Evolutionary conservation across 2,888 invertebrate species (phyloP), one percentile per base, ranked within the genome.

Genomic region (Lasioglossum morio): DNA sequence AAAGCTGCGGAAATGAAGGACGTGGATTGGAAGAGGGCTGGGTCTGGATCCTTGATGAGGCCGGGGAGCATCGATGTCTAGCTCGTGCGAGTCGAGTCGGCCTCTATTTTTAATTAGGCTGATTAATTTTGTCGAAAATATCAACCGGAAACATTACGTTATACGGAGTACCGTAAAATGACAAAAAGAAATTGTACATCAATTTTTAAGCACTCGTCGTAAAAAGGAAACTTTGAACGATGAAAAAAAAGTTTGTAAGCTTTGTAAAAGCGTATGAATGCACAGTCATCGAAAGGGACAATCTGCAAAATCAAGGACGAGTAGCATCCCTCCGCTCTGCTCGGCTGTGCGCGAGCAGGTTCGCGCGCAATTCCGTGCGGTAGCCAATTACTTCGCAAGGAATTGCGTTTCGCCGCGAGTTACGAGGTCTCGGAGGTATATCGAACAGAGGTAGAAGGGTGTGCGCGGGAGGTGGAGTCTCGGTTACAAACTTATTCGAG

Each of bases 401-500:
- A 86, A 91, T 81, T 57, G 77, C 86, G 82, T 81, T 85, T 74
- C 73, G 75, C 79, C 46, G 75, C 81, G 81, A 89, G 86, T 90
- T 88, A 87, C 87, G 85, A 77, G 82, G 60, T 76, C 84, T 76
- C 84, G 69, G 70, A 73, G 82, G 75, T 81, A 66, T 77, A 85
- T 79, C 76, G 76, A 43, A 48, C 34, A 43, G 34, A 27, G 46
- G 14, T 12, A 27, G 14, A 5, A 60, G 60, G 60, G 60, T n/a
- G 27, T 60, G 72, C 1, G 46, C 19, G 60, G 72, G 73, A 57
- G 76, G 75, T 60, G 57, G 74, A 60, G 70, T 77, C 82, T 86
- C 37, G 86, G 84, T 85, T 84, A 76, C 84, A 86, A 92, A 91
- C 87, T 91, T 90, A 87, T 91, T 88, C 86, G 81, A 90, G 89